Evolutionary conservation across 2,888 invertebrate species (phyloP), one percentile per base, ranked within the genome.

Genomic region (Deilephila elpenor): DNA sequence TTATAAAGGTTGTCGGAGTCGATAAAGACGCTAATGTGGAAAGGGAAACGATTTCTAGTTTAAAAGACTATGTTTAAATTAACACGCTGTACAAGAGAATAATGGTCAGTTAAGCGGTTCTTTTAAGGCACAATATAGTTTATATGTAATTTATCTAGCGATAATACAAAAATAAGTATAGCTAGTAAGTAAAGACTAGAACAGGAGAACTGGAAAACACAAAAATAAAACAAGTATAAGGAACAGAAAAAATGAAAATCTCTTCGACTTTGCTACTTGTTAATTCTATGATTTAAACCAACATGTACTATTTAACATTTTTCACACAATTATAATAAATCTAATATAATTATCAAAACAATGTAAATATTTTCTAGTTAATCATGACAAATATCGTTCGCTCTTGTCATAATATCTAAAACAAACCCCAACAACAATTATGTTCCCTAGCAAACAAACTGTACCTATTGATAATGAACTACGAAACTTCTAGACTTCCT

Each of bases 401-500:
- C 75, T 74, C 77, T 75, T 78, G 74, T 80, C 73, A 76, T 78
- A 77, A 81, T 80, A 80, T 84, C 82, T 82, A 85, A 78, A 82
- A 81, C 78, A 84, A 83, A 71, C 82, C 84, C 83, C 78, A 80
- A 82, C 80, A 82, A 76, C 72, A 83, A 79, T 82, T 78, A 56
- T 56, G 19, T 64, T 82, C 83, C 87, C 87, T 86, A 84, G 81
- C 75, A 78, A 74, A 76, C 75, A 74, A 72, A 62, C 53, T 44
- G 53, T 75, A 75, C 67, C 56, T 74, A 62, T 76, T 73, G 20
- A 75, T 74, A 76, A 75, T 75, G 74, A 78, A 80, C 88, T 88
- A 89, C 88, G 73, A 78, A 83, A 81, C 77, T 74, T 83, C 85
- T 87, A 87, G 79, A 83, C 74, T 83, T 85, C 86, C 80, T 88